Conservation (phyloP, 2,113 vertebrate genomes). For the Colinus virginianus region DNA sequence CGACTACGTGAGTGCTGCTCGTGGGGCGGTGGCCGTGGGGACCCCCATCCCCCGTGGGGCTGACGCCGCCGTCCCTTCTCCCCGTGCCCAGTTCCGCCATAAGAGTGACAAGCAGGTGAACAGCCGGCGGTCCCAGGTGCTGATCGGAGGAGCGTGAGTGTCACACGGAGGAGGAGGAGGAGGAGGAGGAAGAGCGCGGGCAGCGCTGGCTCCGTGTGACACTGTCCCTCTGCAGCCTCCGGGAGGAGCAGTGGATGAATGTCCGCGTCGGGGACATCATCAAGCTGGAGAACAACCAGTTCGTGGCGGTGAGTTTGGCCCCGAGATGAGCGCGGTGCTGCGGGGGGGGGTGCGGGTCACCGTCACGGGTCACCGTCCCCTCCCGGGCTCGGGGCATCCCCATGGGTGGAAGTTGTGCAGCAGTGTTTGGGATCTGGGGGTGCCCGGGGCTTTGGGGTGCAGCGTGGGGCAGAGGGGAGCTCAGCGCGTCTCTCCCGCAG, state of each 20-base stretch:
- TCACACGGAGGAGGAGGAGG: accelerated
- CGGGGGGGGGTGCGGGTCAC: not conserved
- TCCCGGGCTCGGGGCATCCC: not conserved
- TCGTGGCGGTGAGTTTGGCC: conserved; percentile 85
- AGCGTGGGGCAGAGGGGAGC: accelerated
- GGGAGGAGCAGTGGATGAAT: conserved; percentile 95
- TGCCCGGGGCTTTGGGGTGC: not conserved
- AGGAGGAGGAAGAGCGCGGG: too few species aligned
- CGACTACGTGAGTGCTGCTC: conserved; percentile 87
- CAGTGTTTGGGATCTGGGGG: not conserved
- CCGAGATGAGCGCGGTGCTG: accelerated
- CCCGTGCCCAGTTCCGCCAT: conserved; percentile 88
- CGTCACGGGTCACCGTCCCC: not conserved
- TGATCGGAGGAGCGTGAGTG: conserved; percentile 91
- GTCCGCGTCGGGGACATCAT: conserved; percentile 95
- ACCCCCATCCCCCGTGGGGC: not conserved
- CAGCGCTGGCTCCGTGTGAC: accelerated
- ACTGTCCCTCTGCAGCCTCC: conserved; percentile 79
- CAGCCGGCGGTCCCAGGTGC: conserved; percentile 95
- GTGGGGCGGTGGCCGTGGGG: accelerated
- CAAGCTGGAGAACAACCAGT: conserved; percentile 96
- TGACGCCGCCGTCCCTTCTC: not conserved
- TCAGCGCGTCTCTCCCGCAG: conserved; percentile 66
- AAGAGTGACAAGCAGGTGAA: conserved; percentile 98
- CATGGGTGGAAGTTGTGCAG: accelerated